Base-by-base conservation (phyloP, 2,797 vertebrate species). In the Clamator glandarius region DNA sequence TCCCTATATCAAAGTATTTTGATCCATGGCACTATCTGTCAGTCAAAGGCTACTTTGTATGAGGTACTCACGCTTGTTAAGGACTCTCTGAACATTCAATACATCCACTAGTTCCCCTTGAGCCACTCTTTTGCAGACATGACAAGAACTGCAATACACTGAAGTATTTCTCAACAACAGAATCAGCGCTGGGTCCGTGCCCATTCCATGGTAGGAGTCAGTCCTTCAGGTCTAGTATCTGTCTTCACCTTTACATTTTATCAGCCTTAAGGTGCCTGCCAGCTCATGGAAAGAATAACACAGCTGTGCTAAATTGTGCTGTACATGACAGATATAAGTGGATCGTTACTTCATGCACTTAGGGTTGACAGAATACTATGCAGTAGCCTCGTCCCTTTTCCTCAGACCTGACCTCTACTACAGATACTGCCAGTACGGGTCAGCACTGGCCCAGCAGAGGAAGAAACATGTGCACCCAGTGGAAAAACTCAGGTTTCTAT, bases 31-130 rank as follows among this genome's bases (percentile, higher is more conserved):
- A 69, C 79, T 80, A 88, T 8, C 58, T 73, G 64, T 61, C 93
- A 94, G 69, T 82, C 85, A 84, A 91, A 92, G 52, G 57, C 64
- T 78, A 79, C 80, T 95, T 64, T 79, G 74, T 84, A 84, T 76
- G 84, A 95, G 51, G 59, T 54, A 51, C 64, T 78, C 29, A 33
- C 39, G 48, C 59, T 81, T 89, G 79, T 46, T 54, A 88, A 89
- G 57, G 51, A 67, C 39, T 82, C 58, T 11, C 15, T 76, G 77
- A 87, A 89, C 59, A 72, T 42, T 62, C 73, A 75, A 29, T 29
- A 62, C 10, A 67, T 31, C 52, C 3, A 0, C 67, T 35, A 82
- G 63, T 8, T 90, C 74, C 84, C 69, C 59, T 82, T 33, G 84
- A 79, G 85, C 35, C 44, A 29, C 59, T 31, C 67, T 82, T 70